Evolutionary conservation across 1,140 invertebrate genomes (phyloP), one percentile per base, ranked within the genome.

Genomic region (Drosophila leontia): DNA sequence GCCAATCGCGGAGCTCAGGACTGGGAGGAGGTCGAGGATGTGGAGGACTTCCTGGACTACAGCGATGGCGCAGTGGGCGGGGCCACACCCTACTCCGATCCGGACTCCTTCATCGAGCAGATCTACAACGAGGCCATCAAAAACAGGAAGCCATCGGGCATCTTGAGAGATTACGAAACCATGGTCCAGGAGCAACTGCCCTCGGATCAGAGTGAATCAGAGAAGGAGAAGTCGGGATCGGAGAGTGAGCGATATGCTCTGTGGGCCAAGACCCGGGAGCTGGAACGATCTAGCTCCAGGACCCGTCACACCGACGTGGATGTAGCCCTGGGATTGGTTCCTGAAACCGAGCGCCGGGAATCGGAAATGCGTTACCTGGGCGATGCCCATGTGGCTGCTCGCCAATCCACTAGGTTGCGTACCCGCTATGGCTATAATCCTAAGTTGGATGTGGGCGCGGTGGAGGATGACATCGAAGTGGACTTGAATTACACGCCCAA

Each of bases 91-190:
- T 83, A 80, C 37, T 91, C 84, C 42, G 90, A 92, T 47, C 87
- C 92, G 1, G 91, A 92, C 9, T 91, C 87, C 0, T 91, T 81
- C 3, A 92, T 92, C 1, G 91, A 92, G n/a, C 87, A 92, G 51
- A 92, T 92, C 35, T 92, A 92, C 74, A 91, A 91, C 29, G 91
- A 92, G 34, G 91, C 91, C 0, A 79, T 92, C 0, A 87, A 87
- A 55, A 92, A 92, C 70, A 71, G 90, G 0, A 91, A 92, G 4
- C 88, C 91, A 26, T 92, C 91, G 3, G 91, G 91, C 0, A 92
- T 92, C 5, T 26, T 92, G 6, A 57, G 90, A 7, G 91, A 92
- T 0, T 92, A 79, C 35, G 91, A 92, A 37, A 87, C 81, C 2
- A 92, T 92, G 57, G 71, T 92, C 1, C 70, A 80, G 51, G 91